These are phyloP conservation scores for Odocoileus virginianus DNA, from an alignment of 2,113 vertebrate species.

Conservation along the genomic window DNA sequence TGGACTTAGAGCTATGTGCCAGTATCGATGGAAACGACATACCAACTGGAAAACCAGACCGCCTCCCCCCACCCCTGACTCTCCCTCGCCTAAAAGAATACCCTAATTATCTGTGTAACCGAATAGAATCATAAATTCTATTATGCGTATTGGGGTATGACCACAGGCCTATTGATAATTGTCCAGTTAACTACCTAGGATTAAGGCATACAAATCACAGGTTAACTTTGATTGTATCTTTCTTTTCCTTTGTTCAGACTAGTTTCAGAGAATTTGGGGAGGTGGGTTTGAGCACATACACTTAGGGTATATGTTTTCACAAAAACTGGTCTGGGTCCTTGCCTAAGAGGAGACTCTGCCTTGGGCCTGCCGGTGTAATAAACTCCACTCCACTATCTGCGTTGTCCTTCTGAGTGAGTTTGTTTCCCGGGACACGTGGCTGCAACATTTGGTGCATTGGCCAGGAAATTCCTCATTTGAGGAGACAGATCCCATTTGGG, in stretches of 20 bases:
- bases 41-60: background rate
- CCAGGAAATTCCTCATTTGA: background rate
- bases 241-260: background rate
- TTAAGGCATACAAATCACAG: background rate
- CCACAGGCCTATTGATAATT: background rate
- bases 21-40: background rate
- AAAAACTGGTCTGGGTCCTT: background rate
- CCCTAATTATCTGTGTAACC: background rate
- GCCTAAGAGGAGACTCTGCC: background rate
- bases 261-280: background rate
- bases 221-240: background rate
- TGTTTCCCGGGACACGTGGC: accelerated
- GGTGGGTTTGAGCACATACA: background rate
- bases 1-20: background rate
- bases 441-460: background rate
- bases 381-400: background rate
- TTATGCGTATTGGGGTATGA: background rate
- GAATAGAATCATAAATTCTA: background rate
- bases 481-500: background rate
- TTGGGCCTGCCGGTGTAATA: background rate
- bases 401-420: background rate
- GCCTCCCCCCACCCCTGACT: background rate
- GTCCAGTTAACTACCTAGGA: background rate
- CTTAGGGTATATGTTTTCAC: background rate
- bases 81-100: background rate